Evolutionary conservation across 1,140 invertebrate genomes (phyloP).

Genomic region (Musca vetustissima): DNA sequence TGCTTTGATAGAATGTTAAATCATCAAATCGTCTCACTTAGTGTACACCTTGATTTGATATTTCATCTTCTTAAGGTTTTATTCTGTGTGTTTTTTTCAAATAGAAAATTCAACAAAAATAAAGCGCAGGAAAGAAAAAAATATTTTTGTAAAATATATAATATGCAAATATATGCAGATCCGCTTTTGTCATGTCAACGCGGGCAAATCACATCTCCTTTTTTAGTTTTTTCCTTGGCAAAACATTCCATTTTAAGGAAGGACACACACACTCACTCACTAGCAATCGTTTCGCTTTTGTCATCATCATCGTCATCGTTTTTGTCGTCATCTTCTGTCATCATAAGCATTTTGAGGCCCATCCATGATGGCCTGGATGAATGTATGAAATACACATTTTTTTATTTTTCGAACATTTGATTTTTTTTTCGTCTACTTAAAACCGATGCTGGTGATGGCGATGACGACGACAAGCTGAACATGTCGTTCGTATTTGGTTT

Average conservation of each 20-base stretch:
- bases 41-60: neutral
- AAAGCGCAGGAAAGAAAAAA: neutral
- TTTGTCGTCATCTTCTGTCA: neutral
- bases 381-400: no score
- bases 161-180: slow-evolving; percentile 56
- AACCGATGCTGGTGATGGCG: no score
- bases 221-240: slow-evolving; percentile 36
- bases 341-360: no score
- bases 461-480: no score
- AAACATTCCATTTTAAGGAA: slow-evolving; percentile 17
- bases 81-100: neutral
- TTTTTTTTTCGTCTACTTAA: no score
- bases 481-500: no score
- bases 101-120: slow-evolving; percentile 2
- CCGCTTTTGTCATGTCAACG: slow-evolving; percentile 54
- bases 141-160: slow-evolving; percentile 29
- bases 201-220: slow-evolving; percentile 45
- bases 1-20: neutral
- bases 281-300: slow-evolving; percentile 43
- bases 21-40: no score
- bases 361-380: no score
- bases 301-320: slow-evolving; percentile 3
- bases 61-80: neutral
- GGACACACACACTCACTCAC: no score
- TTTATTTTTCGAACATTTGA: no score